Base-by-base conservation (phyloP, 2,113 vertebrate species). In the Pachycephala philippinensis region DNA sequence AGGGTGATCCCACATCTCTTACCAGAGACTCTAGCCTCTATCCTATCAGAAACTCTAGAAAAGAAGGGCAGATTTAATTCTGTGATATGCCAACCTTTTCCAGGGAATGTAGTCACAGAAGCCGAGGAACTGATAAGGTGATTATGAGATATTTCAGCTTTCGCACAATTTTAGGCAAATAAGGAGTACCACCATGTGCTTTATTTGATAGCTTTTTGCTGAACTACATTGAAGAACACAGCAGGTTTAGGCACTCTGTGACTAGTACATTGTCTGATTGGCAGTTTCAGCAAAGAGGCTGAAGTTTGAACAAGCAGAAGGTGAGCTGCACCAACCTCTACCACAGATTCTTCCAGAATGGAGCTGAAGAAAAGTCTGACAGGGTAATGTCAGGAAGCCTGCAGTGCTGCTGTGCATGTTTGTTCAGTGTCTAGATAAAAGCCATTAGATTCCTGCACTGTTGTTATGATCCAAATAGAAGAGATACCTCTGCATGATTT, bases 401-500 rank as follows among this genome's bases (percentile, higher is more conserved):
- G 52, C 35, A 66, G 47, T 74, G 54, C 59, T 93, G 33, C 50
- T 70, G 63, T 2, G 1, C 13, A 9, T 85, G 19, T 94, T 91
- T 80, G 45, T 70, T 93, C 54, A 45, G 33, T 56, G 60, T 50
- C 75, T 81, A 84, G 75, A 92, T 86, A 81, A 96, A 96, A 95
- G 47, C 56, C 1, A 4, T 56, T 57, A 76, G 24, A 54, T 61
- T 87, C 57, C 50, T 72, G 23, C 30, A 30, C 18, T 27, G 53
- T 18, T 52, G 27, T 52, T 52, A 15, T 37, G 17, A 52, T 53
- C 18, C 0, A 0, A 45, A 33, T 15, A 53, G 33, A 69, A 19
- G 63, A 69, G 39, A 28, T 0, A 0, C 12, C 39, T 52, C 39
- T 53, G 63, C 27, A 18, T 0, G 0, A 37, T 15, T 37, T 53